phyloP scores from a whole-genome alignment of 1,140 invertebrate genomes.

The Drosophila bifasciata region DNA sequence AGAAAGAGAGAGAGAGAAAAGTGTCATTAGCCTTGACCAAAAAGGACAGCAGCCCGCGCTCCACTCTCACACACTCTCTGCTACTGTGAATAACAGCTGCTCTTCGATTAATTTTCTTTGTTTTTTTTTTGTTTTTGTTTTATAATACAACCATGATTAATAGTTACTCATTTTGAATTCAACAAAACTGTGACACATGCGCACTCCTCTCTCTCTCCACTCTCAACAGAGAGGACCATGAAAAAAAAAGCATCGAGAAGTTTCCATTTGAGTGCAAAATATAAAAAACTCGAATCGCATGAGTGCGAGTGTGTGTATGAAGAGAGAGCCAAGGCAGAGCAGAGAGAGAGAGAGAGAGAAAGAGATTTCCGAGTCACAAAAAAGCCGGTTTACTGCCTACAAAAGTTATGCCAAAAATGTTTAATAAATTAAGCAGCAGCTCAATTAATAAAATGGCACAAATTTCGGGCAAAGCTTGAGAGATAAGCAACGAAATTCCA shows the following conservation, averaged over 20 bases:
- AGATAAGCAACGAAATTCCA: too few relatives aligned
- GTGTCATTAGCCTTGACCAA: slow-evolving; percentile 26
- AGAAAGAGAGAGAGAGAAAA: not conserved
- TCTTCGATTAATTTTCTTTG: slow-evolving; percentile 22
- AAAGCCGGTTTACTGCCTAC: slow-evolving; percentile 60
- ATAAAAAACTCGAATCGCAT: too few relatives aligned
- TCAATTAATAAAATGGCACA: slow-evolving; percentile 15
- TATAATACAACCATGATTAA: slow-evolving; percentile 44
- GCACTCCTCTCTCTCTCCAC: slow-evolving; percentile 13
- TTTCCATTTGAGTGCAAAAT: slow-evolving; percentile 59
- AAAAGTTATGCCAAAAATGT: slow-evolving; percentile 59
- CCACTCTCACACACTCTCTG: not conserved
- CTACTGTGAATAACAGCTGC: slow-evolving; percentile 20
- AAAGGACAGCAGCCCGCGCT: slow-evolving; percentile 6
- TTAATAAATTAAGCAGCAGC: slow-evolving; percentile 43
- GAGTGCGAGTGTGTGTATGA: slow-evolving; percentile 11
- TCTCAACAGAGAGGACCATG: slow-evolving; percentile 9
- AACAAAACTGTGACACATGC: slow-evolving; percentile 44
- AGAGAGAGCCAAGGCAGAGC: slow-evolving; percentile 16
- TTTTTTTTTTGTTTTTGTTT: slow-evolving; percentile 18
- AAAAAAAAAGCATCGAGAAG: slow-evolving; percentile 61
- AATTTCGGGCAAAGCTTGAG: too few relatives aligned
- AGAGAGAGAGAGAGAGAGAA: slow-evolving; percentile 25
- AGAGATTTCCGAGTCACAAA: slow-evolving; percentile 9
- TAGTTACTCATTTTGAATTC: slow-evolving; percentile 37